A percentile compares a stretch with the other conserved stretches of the same genome.
phyloP scores from a whole-genome alignment of 2,797 vertebrate species.

The Columba guinea region DNA sequence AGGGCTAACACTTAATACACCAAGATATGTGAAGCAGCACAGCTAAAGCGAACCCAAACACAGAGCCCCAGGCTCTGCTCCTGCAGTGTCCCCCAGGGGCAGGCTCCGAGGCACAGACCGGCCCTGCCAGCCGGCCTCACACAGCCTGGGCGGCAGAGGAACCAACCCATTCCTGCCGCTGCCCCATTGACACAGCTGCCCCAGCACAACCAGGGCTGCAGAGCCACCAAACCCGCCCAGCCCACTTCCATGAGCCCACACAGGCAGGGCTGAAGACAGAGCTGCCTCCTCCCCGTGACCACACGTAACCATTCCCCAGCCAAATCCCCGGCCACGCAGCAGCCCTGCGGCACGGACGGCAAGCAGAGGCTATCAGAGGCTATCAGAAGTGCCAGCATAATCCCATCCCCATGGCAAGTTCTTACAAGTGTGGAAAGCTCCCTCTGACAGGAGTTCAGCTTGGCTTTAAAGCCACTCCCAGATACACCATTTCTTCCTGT shows the following conservation, averaged over 20 bases:
- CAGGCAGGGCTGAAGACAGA: not conserved
- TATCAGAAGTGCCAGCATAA: not conserved
- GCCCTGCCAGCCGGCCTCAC: not conserved
- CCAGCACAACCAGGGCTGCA: not conserved
- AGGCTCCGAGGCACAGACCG: too few relatives aligned
- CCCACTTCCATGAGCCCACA: accelerated
- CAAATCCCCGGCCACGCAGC: accelerated
- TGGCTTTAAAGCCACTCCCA: not conserved
- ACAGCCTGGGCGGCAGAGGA: too few relatives aligned
- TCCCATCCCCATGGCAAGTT: not conserved
- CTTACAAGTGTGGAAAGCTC: not conserved
- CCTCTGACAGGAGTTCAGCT: not conserved
- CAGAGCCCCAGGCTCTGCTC: not conserved
- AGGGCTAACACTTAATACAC: not conserved
- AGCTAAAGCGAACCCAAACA: not conserved
- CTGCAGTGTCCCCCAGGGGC: not conserved
- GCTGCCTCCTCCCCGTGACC: not conserved
- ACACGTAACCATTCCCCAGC: not conserved
- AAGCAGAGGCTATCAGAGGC: not conserved
- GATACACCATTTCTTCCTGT: not conserved
- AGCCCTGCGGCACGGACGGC: not conserved
- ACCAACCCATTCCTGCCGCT: not conserved
- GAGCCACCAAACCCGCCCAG: not conserved
- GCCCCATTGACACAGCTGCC: too few relatives aligned
- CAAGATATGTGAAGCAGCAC: not conserved